Conservation (phyloP, 1,140 invertebrate genomes). For the Drosophila watanabei region DNA sequence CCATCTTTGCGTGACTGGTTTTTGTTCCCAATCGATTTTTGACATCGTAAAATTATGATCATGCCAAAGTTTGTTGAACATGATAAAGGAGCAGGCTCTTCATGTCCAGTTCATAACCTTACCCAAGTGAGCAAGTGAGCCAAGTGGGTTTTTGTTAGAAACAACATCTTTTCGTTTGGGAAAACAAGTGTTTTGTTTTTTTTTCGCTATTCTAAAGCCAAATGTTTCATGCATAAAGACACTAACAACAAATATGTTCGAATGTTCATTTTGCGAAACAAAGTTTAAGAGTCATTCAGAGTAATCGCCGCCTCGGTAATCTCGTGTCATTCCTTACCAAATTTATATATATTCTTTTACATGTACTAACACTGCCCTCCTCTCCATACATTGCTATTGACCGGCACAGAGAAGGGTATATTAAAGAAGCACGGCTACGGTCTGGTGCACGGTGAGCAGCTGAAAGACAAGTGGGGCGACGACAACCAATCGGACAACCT, state of each 20-base stretch:
- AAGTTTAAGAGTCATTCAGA: slow-evolving; percentile 36
- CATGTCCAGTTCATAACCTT: neutral
- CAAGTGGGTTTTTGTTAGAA: neutral
- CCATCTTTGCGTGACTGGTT: neutral
- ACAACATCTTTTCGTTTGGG: neutral
- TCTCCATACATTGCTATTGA: slow-evolving; percentile 44
- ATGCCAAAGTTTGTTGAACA: neutral
- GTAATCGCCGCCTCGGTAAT: slow-evolving; percentile 41
- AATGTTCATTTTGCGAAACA: slow-evolving; percentile 22
- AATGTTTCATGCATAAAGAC: slow-evolving; percentile 6
- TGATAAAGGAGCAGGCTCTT: neutral
- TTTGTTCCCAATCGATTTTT: neutral
- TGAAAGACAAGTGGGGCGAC: slow-evolving; percentile 90
- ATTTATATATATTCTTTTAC: slow-evolving; percentile 77
- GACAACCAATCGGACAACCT: slow-evolving; percentile 91
- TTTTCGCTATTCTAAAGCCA: neutral
- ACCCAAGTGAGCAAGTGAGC: neutral
- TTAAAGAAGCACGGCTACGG: slow-evolving; percentile 95
- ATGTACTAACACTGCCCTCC: slow-evolving; percentile 55
- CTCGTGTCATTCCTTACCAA: slow-evolving; percentile 71
- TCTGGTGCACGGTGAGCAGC: slow-evolving; percentile 88
- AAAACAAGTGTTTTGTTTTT: neutral
- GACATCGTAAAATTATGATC: neutral
- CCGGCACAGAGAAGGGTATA: slow-evolving; percentile 93
- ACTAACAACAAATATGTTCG: slow-evolving; percentile 1